A percentile compares a stretch with the other conserved stretches of the same genome.
Conservation (phyloP, 2,888 invertebrate genomes). For the Nomada lathburiana region DNA sequence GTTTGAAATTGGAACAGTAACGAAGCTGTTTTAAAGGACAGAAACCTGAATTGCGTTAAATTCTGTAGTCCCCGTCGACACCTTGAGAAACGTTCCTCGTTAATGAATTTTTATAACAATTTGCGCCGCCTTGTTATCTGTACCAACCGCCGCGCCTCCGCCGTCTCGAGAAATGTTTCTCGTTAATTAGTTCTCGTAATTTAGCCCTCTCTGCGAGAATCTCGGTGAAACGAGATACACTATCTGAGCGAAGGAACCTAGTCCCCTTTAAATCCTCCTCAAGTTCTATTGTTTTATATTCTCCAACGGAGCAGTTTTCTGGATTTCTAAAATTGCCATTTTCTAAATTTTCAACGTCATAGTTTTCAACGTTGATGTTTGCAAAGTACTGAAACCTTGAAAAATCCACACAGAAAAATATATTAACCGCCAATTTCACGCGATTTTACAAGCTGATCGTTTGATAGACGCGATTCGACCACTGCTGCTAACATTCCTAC, state of each 20-base stretch:
- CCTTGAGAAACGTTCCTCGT: constrained; percentile 26
- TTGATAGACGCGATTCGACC: constrained; percentile 5
- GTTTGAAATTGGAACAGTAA: constrained; percentile 1
- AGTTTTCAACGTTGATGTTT: background rate
- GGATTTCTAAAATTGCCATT: background rate
- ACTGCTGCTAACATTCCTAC: background rate
- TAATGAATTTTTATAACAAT: constrained; percentile 52
- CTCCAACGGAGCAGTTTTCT: too few species aligned
- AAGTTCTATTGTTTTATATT: too few species aligned
- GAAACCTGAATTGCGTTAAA: constrained; percentile 17
- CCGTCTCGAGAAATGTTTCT: constrained; percentile 14
- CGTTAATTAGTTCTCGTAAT: constrained; percentile 41
- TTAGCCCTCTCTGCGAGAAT: constrained; percentile 16
- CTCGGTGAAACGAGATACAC: background rate
- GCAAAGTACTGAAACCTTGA: too few species aligned
- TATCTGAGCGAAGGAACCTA: background rate
- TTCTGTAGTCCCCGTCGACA: constrained; percentile 8
- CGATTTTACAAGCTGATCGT: background rate
- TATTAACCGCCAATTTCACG: too few species aligned
- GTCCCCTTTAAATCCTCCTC: background rate
- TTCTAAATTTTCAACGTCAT: background rate
- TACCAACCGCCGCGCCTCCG: constrained; percentile 1
- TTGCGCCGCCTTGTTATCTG: constrained; percentile 40
- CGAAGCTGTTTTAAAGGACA: background rate
- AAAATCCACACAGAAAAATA: too few species aligned